Evolutionary conservation across 2,888 invertebrate genomes (phyloP), one percentile per base, ranked within the genome.

Genomic region (Ceraclea dissimilis): DNA sequence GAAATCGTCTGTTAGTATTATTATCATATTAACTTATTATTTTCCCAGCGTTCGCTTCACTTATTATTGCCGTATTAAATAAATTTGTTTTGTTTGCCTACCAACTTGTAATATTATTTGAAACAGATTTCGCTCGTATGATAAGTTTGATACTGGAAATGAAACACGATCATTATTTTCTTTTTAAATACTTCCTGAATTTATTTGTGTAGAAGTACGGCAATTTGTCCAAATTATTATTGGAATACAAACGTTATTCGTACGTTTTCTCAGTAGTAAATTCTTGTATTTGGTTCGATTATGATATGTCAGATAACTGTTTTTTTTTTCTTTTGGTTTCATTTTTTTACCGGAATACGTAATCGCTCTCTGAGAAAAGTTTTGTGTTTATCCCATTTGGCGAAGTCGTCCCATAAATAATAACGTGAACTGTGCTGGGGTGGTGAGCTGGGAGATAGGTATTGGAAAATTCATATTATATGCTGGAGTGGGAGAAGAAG

Each of bases 321-420:
- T 8, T 26, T 21, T 49, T 22, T 49, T 26, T 18, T 43, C 43
- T 31, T 46, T 18, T 26, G 34, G 31, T n/a, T n/a, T n/a, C n/a
- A n/a, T 54, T 52, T 58, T 52, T 54, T 31, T 52, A 49, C 46
- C 54, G 54, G 52, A 59, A 53, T 58, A 56, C 57, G 54, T 58
- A 55, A 56, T 58, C 52, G 52, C 49, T 55, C 43, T 48, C 52
- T 53, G 54, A 50, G 55, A 52, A 61, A 59, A 43, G 57, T 58
- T 58, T 61, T 13, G 58, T 61, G 61, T 61, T 61, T 61, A 61
- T 61, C 61, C 61, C 61, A 57, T 61, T 61, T 57, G 61, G 60
- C 57, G 49, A 54, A 49, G 59, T 56, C 56, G 47, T 31, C 57
- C 57, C 61, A 59, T 61, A 61, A 59, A 61, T 61, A 59, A 61